phyloP scores from a whole-genome alignment of 2,113 vertebrate genomes.

The Dromas ardeola region DNA sequence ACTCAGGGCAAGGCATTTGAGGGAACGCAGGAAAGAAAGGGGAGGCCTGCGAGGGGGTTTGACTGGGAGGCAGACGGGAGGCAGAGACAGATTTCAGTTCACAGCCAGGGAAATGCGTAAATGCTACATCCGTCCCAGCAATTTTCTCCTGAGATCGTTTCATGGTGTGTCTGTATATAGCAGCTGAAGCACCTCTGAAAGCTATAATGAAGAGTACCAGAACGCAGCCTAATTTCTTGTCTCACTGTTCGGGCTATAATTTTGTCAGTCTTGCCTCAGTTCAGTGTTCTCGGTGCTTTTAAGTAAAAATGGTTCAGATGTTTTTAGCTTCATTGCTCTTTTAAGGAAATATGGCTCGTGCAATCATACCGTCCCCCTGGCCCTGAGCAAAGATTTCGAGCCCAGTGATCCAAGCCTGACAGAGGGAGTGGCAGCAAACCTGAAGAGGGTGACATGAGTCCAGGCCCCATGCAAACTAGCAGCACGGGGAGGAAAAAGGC shows the following conservation, averaged over 20 bases:
- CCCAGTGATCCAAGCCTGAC: neutral
- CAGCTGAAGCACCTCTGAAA: neutral
- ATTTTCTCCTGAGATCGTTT: slow-evolving; percentile 69
- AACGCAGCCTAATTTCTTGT: slow-evolving; percentile 26
- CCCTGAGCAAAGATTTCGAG: neutral
- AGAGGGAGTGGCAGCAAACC: neutral
- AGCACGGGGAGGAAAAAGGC: neutral
- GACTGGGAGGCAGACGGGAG: slow-evolving; percentile 7
- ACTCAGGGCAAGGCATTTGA: neutral
- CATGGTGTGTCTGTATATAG: slow-evolving; percentile 34
- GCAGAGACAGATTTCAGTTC: slow-evolving; percentile 60
- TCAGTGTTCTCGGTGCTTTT: neutral
- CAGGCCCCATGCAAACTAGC: neutral
- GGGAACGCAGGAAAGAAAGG: slow-evolving; percentile 17
- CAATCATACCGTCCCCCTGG: neutral
- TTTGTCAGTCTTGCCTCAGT: neutral
- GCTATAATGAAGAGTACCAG: neutral
- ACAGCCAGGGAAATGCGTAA: slow-evolving; percentile 61
- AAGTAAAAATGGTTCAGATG: neutral
- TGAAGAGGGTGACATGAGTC: neutral
- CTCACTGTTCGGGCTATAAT: neutral
- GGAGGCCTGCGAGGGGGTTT: neutral
- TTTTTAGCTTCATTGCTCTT: neutral
- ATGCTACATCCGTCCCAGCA: slow-evolving; percentile 59
- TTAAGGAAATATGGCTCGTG: neutral